These are phyloP conservation scores for Steinernema hermaphroditum DNA, from an alignment of 2,888 invertebrate genomes.

Conservation along the genomic window DNA sequence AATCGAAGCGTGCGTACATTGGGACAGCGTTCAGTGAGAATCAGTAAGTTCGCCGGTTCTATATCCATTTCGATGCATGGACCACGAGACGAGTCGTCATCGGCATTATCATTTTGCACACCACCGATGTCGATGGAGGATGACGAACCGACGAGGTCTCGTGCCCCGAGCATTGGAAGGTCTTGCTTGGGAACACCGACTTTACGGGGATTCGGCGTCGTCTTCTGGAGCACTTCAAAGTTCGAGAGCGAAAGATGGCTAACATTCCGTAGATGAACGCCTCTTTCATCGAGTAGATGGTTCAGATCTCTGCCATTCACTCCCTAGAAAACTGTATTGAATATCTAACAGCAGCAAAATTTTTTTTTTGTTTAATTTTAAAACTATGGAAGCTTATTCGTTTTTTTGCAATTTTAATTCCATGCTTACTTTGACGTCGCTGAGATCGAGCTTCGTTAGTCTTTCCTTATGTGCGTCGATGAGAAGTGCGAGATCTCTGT, in stretches of 20 bases:
- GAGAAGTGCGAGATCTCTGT: constrained; percentile 43
- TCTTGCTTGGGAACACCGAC: constrained; percentile 42
- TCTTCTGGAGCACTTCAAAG: constrained; percentile 42
- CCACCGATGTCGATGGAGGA: constrained; percentile 13
- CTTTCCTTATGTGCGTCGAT: constrained; percentile 43
- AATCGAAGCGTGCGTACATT: constrained; percentile 38
- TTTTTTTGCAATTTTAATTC: not conserved
- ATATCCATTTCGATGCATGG: constrained; percentile 28
- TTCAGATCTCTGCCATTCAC: constrained; percentile 2
- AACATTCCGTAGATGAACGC: constrained; percentile 24
- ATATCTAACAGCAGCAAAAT: no score
- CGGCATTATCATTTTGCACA: constrained; percentile 18
- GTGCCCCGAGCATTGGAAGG: constrained; percentile 50
- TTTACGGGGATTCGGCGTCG: constrained; percentile 39
- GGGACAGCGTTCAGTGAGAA: constrained; percentile 48
- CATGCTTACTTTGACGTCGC: constrained; percentile 40
- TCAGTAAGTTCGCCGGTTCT: constrained; percentile 40
- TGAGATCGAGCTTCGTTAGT: constrained; percentile 45
- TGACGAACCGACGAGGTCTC: constrained; percentile 38
- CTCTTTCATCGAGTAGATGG: constrained; percentile 19
- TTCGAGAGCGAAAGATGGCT: constrained; percentile 34
- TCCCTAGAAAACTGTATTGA: not conserved
- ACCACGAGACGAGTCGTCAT: not conserved
- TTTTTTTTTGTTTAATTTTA: no score
- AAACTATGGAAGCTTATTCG: no score